Evolutionary conservation across 2,888 invertebrate genomes (phyloP).

Genomic region (Melanargia galathea): DNA sequence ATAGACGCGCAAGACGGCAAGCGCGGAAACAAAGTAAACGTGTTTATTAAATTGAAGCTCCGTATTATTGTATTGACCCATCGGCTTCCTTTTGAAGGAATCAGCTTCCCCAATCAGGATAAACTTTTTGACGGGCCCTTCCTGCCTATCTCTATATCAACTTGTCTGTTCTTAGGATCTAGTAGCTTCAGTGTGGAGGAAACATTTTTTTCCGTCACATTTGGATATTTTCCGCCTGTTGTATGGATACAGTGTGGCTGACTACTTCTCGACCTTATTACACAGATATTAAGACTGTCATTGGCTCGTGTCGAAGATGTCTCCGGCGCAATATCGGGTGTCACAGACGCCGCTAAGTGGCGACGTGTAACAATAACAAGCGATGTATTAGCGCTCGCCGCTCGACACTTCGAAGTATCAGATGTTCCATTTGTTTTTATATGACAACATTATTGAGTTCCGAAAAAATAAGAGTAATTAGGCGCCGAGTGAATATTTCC

Average conservation of each 20-base stretch:
- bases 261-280: slow-evolving; percentile 18
- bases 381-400: slow-evolving; percentile 58
- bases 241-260: background rate
- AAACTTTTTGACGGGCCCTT: background rate
- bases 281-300: background rate
- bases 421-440: slow-evolving; percentile 41
- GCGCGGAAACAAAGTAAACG: too few relatives aligned
- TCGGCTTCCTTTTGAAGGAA: too few relatives aligned
- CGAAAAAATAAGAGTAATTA: slow-evolving; percentile 9
- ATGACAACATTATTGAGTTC: slow-evolving; percentile 17
- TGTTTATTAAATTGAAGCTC: too few relatives aligned
- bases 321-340: slow-evolving; percentile 54
- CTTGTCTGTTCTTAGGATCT: background rate
- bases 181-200: slow-evolving; percentile 41
- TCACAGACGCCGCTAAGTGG: slow-evolving; percentile 69
- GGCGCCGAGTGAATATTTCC: background rate
- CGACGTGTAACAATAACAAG: slow-evolving; percentile 74
- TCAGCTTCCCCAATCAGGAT: too few relatives aligned
- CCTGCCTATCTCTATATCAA: background rate
- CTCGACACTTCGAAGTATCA: slow-evolving; percentile 50
- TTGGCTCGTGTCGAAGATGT: background rate
- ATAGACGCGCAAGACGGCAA: too few relatives aligned
- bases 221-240: slow-evolving; percentile 66
- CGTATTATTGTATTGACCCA: too few relatives aligned
- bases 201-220: slow-evolving; percentile 56